These are phyloP conservation scores for Andrena haemorrhoa DNA, from an alignment of 2,888 invertebrate species.

Conservation along the genomic window DNA sequence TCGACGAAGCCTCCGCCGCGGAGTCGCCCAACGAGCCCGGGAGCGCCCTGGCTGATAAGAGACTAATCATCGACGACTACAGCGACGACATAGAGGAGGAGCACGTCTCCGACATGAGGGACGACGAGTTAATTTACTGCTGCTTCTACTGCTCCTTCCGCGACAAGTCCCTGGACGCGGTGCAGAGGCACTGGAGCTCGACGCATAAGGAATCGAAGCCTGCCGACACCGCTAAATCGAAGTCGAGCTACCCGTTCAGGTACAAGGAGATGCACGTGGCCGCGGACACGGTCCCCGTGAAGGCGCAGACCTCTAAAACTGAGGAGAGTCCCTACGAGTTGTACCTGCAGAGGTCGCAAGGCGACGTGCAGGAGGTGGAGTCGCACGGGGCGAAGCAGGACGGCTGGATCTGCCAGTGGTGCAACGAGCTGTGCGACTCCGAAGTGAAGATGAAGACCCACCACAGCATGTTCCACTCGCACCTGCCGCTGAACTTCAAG, in stretches of 20 bases:
- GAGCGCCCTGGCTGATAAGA: conserved; percentile 26
- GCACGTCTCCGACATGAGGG: conserved; percentile 21
- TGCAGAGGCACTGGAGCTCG: conserved; percentile 77
- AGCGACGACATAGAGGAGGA: conserved; percentile 74
- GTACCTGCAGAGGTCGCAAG: conserved; percentile 34
- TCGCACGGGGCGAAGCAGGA: conserved; percentile 34
- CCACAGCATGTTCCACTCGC: conserved; percentile 83
- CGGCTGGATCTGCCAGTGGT: conserved; percentile 80
- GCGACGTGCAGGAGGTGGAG: conserved; percentile 11
- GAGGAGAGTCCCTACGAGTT: conserved; percentile 40
- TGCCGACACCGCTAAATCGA: conserved; percentile 19
- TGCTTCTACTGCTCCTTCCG: conserved; percentile 79
- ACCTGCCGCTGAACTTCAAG: conserved; percentile 77
- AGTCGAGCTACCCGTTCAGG: conserved; percentile 70
- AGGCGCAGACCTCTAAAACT: conserved; percentile 19
- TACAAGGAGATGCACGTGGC: conserved; percentile 66
- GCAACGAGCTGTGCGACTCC: conserved; percentile 79
- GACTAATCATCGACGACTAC: conserved; percentile 65
- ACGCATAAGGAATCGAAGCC: conserved; percentile 70
- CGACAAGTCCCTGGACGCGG: conserved; percentile 71
- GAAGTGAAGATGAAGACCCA: conserved; percentile 81
- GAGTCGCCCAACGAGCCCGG: conserved; percentile 36
- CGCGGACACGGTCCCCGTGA: background rate
- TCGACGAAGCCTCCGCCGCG: conserved; percentile 51
- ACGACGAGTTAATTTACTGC: conserved; percentile 68